phyloP scores from a whole-genome alignment of 1,140 invertebrate genomes.

The Cephus cinctus region DNA sequence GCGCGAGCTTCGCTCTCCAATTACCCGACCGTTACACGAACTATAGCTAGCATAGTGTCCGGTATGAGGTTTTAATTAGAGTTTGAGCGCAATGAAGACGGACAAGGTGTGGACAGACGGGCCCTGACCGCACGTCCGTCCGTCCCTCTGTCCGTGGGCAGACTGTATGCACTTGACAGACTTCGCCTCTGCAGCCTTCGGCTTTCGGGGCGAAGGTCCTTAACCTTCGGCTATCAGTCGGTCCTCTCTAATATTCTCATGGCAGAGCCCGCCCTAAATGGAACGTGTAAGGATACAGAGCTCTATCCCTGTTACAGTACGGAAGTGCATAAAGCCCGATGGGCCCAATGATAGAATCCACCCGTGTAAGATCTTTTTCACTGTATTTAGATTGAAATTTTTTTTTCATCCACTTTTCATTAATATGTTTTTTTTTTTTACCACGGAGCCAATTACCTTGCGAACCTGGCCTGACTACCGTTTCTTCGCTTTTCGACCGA shows the following conservation, averaged over 20 bases:
- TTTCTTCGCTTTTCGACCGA: not conserved
- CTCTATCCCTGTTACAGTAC: too few species aligned
- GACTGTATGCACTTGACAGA: slow-evolving; percentile 26
- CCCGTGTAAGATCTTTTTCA: too few species aligned
- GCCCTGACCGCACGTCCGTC: slow-evolving; percentile 22
- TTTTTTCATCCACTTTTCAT: too few species aligned
- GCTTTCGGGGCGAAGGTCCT: slow-evolving; percentile 5
- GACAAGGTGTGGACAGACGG: slow-evolving; percentile 20
- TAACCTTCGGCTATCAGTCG: slow-evolving; percentile 37
- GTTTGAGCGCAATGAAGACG: slow-evolving; percentile 13
- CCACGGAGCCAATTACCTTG: too few species aligned
- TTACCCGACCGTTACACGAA: not conserved
- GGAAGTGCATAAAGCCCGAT: too few species aligned
- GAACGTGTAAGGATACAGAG: too few species aligned
- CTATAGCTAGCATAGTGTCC: not conserved
- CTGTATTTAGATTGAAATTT: too few species aligned
- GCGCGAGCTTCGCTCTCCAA: too few species aligned
- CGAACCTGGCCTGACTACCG: not conserved
- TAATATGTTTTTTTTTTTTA: too few species aligned
- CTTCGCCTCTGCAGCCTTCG: slow-evolving; percentile 15
- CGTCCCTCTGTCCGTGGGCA: slow-evolving; percentile 4
- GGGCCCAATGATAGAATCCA: too few species aligned
- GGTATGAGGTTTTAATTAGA: slow-evolving; percentile 5
- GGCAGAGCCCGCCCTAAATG: too few species aligned
- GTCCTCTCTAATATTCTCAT: slow-evolving; percentile 26